Evolutionary conservation across 2,888 invertebrate species (phyloP).

Genomic region (Eudemis profundana): DNA sequence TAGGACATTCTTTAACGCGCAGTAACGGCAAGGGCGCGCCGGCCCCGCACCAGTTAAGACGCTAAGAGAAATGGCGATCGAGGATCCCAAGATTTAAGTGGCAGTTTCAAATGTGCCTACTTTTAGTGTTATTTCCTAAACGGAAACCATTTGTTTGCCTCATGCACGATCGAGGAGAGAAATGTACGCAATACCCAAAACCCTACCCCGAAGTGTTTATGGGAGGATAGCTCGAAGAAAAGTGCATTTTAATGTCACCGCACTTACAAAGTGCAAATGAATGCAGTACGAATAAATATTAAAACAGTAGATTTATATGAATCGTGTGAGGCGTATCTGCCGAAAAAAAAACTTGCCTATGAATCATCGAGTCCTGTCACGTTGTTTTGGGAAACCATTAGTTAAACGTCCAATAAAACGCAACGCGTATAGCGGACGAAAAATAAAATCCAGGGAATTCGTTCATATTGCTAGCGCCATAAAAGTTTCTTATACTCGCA

Average conservation of each 20-base stretch:
- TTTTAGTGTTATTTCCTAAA: conserved; percentile 84
- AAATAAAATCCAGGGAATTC: conserved; percentile 64
- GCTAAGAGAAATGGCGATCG: conserved; percentile 81
- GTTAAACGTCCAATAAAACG: conserved; percentile 71
- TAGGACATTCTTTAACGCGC: conserved; percentile 66
- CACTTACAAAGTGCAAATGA: conserved; percentile 18
- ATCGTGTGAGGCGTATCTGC: conserved; percentile 41
- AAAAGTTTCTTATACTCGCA: conserved; percentile 59
- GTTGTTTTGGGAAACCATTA: conserved; percentile 72
- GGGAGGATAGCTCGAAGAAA: conserved; percentile 53
- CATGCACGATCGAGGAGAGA: conserved; percentile 75
- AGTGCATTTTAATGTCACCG: conserved; percentile 57
- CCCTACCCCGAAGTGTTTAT: conserved; percentile 67
- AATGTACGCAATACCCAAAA: conserved; percentile 68
- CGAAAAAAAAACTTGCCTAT: conserved; percentile 55
- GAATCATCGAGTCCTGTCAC: conserved; percentile 68
- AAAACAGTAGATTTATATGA: conserved; percentile 41
- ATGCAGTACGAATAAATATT: conserved; percentile 33
- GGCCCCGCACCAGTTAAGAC: conserved; percentile 68
- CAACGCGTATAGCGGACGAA: conserved; percentile 55
- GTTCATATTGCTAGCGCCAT: conserved; percentile 59
- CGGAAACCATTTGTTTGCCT: conserved; percentile 82
- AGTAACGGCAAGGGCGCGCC: conserved; percentile 70
- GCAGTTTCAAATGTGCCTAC: conserved; percentile 84
- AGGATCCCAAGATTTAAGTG: conserved; percentile 83